Conservation (phyloP, 1,140 invertebrate species). For the Bombus superbus region DNA sequence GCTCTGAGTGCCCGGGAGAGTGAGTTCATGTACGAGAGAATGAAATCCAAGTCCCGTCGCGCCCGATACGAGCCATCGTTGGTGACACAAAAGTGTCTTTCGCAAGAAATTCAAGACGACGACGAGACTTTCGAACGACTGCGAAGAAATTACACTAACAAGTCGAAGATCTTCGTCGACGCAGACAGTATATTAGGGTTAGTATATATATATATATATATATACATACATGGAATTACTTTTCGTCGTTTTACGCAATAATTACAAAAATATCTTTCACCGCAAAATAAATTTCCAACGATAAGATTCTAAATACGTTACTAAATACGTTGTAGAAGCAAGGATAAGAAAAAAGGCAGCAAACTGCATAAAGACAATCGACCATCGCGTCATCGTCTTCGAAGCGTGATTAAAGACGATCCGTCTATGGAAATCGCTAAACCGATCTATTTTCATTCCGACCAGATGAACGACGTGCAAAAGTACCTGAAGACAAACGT, state of each 20-base stretch:
- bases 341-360: background rate
- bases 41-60: slow-evolving; percentile 24
- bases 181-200: slow-evolving; percentile 5
- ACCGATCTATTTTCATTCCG: slow-evolving; percentile 4
- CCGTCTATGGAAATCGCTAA: background rate
- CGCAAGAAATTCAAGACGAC: background rate
- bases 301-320: background rate
- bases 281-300: background rate
- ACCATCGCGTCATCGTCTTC: slow-evolving; percentile 13
- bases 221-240: background rate
- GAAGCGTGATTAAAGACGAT: background rate
- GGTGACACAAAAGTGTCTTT: background rate
- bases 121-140: background rate
- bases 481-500: slow-evolving; percentile 8
- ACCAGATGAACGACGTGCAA: slow-evolving; percentile 6
- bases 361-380: background rate
- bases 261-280: background rate
- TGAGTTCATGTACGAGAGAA: slow-evolving; percentile 36
- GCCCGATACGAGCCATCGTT: background rate
- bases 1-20: slow-evolving; percentile 47
- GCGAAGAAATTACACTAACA: background rate
- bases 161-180: background rate
- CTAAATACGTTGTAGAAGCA: background rate
- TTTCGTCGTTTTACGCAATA: no score
- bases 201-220: background rate